Evolutionary conservation across 2,888 invertebrate genomes (phyloP).

Genomic region (Vannuccia rotundouncinata): DNA sequence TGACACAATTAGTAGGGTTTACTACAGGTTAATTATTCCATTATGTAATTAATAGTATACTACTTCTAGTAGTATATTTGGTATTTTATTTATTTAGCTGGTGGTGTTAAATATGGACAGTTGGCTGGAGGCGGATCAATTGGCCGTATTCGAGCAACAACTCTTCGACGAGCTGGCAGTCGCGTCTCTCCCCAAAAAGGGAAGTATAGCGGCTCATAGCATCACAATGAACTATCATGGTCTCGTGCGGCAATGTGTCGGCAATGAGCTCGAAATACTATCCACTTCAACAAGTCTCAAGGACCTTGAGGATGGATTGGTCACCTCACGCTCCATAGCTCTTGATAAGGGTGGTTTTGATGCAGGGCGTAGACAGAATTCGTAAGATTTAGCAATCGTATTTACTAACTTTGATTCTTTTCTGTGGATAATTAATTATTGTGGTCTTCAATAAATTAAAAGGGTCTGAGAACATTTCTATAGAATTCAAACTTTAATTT

Average conservation of each 20-base stretch:
- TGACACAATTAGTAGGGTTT: too few species aligned
- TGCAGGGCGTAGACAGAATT: neutral
- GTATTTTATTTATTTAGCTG: neutral
- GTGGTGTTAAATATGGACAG: neutral
- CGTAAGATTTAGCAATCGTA: too few species aligned
- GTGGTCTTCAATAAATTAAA: too few species aligned
- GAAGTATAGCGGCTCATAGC: neutral
- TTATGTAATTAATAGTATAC: too few species aligned
- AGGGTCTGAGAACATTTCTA: too few species aligned
- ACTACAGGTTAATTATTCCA: too few species aligned
- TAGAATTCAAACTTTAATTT: too few species aligned
- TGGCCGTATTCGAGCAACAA: neutral
- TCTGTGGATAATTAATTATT: too few species aligned
- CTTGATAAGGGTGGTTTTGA: neutral
- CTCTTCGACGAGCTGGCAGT: neutral
- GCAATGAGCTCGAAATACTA: neutral
- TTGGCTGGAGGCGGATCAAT: neutral
- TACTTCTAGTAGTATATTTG: neutral
- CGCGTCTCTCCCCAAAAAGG: neutral
- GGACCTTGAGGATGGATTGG: neutral
- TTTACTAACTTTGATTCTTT: too few species aligned
- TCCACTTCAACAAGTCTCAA: neutral
- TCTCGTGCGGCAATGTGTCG: neutral
- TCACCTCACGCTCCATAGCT: neutral
- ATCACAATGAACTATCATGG: neutral